Base-by-base conservation (phyloP, 2,113 vertebrate species). In the Grammomys surdaster region DNA sequence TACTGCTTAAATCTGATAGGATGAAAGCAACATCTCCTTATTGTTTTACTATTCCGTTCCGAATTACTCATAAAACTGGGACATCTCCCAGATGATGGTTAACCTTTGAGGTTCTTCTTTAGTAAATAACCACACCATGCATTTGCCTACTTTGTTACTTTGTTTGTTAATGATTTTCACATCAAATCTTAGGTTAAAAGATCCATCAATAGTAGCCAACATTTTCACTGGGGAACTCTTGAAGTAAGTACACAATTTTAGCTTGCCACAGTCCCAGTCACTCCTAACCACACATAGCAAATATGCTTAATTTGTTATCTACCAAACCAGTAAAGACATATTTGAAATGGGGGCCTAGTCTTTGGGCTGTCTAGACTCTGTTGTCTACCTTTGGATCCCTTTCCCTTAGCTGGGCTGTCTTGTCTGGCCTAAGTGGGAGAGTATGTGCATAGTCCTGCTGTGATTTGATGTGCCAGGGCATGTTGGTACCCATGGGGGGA, bases 161-260 rank as follows among this genome's bases (percentile, higher is more conserved):
- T 69, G 5, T 86, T 67, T 91, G 28, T 69, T 95, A 91, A 94
- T 80, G 26, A 54, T 90, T 89, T 85, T 58, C 26, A 90, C 56
- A 88, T n/a, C 92, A 65, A 84, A 76, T 96, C 85, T 76, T 72
- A 7, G 7, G 5, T 43, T 56, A 89, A 89, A 95, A 81, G 22
- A 91, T 88, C 28, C 77, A 81, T 11, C 12, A 73, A 24, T 76
- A 46, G 11, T 76, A 20, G 5, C 26, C 7, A 51, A 69, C 2
- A 51, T 65, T 92, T 91, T 63, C 67, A 16, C 19, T 67, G 88
- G 76, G 31, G 43, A 88, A 65, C 46, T 90, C 31, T 46, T 80
- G 28, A 92, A 19, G 9, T 43, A 48, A 70, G 4, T 31, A 58
- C 8, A 31, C 19, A 65, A 22, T 33, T 78, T 28, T 90, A 7